Evolutionary conservation across 2,797 vertebrate species (phyloP).

Genomic region (Phataginus tetradactyla): DNA sequence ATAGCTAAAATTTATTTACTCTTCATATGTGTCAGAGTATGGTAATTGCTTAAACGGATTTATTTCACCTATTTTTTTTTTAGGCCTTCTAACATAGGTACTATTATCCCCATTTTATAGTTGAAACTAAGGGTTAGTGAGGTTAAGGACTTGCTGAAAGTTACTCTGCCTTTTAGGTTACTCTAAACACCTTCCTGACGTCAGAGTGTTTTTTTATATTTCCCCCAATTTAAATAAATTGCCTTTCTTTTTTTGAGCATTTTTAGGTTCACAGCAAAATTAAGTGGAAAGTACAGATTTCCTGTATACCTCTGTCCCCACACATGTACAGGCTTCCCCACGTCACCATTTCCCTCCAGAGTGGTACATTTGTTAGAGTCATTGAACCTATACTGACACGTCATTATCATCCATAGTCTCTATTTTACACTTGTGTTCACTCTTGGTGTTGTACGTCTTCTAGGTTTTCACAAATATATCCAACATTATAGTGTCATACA

Average conservation of each 20-base stretch:
- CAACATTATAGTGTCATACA: background rate
- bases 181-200: conserved; percentile 8
- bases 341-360: background rate
- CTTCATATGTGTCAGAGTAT: background rate
- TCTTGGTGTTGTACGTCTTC: background rate
- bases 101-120: background rate
- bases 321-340: background rate
- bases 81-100: background rate
- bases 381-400: background rate
- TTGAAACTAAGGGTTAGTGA: background rate
- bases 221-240: background rate
- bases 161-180: background rate
- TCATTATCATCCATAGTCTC: background rate
- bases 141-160: conserved; percentile 19
- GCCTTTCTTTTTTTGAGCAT: background rate
- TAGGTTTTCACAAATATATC: background rate
- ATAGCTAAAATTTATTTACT: background rate
- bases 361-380: background rate
- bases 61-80: conserved; percentile 33
- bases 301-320: background rate
- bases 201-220: background rate
- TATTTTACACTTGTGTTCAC: background rate
- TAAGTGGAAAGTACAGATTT: background rate
- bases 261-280: background rate
- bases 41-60: background rate